Evolutionary conservation across 2,888 invertebrate genomes (phyloP), one percentile per base, ranked within the genome.

Genomic region (Balanococcus diminutus): DNA sequence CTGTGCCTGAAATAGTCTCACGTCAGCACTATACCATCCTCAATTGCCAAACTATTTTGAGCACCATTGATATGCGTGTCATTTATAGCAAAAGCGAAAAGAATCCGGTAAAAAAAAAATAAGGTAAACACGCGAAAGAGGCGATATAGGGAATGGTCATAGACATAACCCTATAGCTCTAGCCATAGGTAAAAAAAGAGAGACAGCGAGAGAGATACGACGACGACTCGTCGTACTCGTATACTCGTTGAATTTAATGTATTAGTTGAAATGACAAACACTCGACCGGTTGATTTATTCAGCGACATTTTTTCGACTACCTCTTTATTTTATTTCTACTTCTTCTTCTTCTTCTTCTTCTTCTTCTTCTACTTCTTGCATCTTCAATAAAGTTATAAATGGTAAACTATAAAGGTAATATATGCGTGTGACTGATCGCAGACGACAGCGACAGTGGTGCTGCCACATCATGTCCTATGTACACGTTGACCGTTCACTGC

Each of bases 371-470:
- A 4, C 51, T 11, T 42, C 42, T 42, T 42, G 2, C 36, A 36
- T 36, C 36, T 19, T 75, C 84, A 46, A 84, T 84, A 84, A 72
- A 84, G 84, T 84, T 84, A 84, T 84, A 84, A 84, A 84, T 84
- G 84, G 84, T 84, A 72, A 84, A 75, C 84, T 84, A 84, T 84
- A 84, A 84, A 84, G 84, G 84, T 84, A 84, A 84, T 84, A 84
- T 84, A 84, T 84, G 84, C 84, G 84, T 72, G 84, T 84, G 72
- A 72, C 84, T 84, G 84, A 84, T 84, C 84, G 84, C 84, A 84
- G 84, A 84, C 84, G 84, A 84, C 84, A 84, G 84, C 84, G 84
- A 84, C 84, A 84, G 84, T 84, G 72, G 84, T 75, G 67, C 72
- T 84, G 84, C 75, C 84, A 75, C 75, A 84, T 84, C 84, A 84